Evolutionary conservation across 2,888 invertebrate species (phyloP), one percentile per base, ranked within the genome.

Genomic region (Lasiommata megera): DNA sequence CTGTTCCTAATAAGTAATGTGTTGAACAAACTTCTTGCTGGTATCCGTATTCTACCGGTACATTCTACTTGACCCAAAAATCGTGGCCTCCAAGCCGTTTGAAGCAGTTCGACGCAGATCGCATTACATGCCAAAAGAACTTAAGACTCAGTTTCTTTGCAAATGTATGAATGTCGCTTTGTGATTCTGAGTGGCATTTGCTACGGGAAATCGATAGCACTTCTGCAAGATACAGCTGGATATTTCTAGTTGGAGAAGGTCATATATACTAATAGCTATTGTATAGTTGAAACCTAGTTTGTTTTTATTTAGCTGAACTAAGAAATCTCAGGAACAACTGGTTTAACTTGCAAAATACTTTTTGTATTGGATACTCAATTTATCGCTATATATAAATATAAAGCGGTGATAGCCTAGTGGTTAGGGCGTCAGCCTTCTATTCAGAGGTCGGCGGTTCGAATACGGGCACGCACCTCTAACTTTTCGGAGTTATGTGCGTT

Each of bases 31-130:
- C 40, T 40, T 17, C 16, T 38, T 40, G 14, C 17, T 40, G 7
- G 28, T 28, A 12, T 34, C 17, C 34, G 23, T 44, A 47, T 47
- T 47, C 31, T n/a, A 37, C 48, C 38, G 38, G 7, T 37, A 52
- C 52, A 52, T 41, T 56, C 50, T 53, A 59, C 59, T 61, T 61
- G 59, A 61, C 61, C 61, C 59, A 59, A 61, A 61, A 61, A 23
- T 52, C 37, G 50, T 59, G 59, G 59, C 59, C 59, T 55, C 55
- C 59, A 46, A 41, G 28, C 29, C 12, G 38, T 16, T 28, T 51
- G 38, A 51, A 40, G 51, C 51, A 28, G 40, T 41, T 29, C 52
- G 52, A 7, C 52, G 52, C 41, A 61, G 53, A 59, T 61, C 55
- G 59, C 44, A 53, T 56, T 60, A 56, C 60, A 36, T 43, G 53